Percentiles rank a stretch among this genome's conserved stretches.
Evolutionary conservation across 1,140 invertebrate species (phyloP).

Genomic region (Diorhabda sublineata): DNA sequence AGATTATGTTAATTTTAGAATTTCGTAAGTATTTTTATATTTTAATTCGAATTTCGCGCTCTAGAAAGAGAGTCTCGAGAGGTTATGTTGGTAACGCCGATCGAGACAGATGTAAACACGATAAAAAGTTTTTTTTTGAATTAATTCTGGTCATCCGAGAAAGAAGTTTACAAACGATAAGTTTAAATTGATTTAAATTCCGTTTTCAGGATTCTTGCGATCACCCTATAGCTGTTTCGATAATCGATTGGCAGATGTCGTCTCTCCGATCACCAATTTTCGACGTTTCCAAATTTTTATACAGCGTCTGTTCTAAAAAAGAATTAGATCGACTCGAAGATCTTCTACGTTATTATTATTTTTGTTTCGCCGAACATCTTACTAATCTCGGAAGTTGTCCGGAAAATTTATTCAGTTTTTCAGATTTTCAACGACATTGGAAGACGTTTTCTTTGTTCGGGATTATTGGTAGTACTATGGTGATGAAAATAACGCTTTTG

Average conservation of each 20-base stretch:
- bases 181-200: no score
- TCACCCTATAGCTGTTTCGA: slow-evolving; percentile 42
- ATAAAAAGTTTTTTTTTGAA: no score
- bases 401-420: slow-evolving; percentile 48
- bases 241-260: slow-evolving; percentile 55
- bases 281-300: slow-evolving; percentile 55
- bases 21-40: no score
- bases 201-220: no score
- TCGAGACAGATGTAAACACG: no score
- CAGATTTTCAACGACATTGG: slow-evolving; percentile 46
- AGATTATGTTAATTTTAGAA: no score
- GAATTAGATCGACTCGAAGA: slow-evolving; percentile 50
- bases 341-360: slow-evolving; percentile 53
- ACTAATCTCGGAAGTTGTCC: slow-evolving; percentile 40
- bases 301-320: slow-evolving; percentile 49
- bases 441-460: slow-evolving; percentile 43
- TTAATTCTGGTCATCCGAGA: no score
- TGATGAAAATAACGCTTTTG: slow-evolving; percentile 5
- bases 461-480: slow-evolving; percentile 29
- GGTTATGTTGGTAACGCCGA: no score
- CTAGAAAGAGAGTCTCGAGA: no score
- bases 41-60: no score
- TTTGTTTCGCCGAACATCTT: slow-evolving; percentile 43
- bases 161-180: no score
- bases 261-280: slow-evolving; percentile 53